Base-by-base conservation (phyloP, 2,113 vertebrate species). In the Paralichthys olivaceus region DNA sequence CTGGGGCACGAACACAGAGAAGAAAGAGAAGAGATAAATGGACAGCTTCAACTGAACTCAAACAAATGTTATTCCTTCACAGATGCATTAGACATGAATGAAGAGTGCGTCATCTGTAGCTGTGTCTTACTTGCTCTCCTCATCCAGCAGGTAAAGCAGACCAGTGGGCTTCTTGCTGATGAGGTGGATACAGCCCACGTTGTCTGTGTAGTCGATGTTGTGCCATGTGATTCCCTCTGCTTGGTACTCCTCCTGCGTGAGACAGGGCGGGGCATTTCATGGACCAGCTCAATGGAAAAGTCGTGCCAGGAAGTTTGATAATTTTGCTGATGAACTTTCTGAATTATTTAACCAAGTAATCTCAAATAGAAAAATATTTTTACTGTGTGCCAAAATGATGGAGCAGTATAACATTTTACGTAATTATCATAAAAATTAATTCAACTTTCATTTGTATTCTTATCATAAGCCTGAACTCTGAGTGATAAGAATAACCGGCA, bases 131-230 rank as follows among this genome's bases (percentile, higher is more conserved):
- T 98, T 99, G 98, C 98, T 99, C 93, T 99, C 98, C 91, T 99
- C 98, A 34, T 99, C 98, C 78, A 99, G 94, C 74, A 99, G 94
- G 91, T 97, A 96, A 75, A 99, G 96, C 77, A 99, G 95, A 29
- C 98, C 98, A 0, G 98, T 99, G 77, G 98, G 98, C 63, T 99
- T 99, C 93, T 96, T 99, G 95, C 97, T 98, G 93, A 98, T 98
- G 65, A 99, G 95, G 74, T 99, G 96, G 88, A 99, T 98, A 79
- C 98, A 99, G 87, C 96, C 97, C 74, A 99, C 97, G 0, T 99
- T 99, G 94, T 99, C 97, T 0, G 95, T 98, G 87, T 99, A 99
- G 92, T 98, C 96, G 4, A 99, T 99, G 93, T 98, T 98, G 93
- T 98, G 97, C 98, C 98, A 99, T 1, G 96, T 91, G 86, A 99